These are phyloP conservation scores for Ennomos fuscantarius DNA, from an alignment of 2,888 invertebrate species.

Conservation along the genomic window DNA sequence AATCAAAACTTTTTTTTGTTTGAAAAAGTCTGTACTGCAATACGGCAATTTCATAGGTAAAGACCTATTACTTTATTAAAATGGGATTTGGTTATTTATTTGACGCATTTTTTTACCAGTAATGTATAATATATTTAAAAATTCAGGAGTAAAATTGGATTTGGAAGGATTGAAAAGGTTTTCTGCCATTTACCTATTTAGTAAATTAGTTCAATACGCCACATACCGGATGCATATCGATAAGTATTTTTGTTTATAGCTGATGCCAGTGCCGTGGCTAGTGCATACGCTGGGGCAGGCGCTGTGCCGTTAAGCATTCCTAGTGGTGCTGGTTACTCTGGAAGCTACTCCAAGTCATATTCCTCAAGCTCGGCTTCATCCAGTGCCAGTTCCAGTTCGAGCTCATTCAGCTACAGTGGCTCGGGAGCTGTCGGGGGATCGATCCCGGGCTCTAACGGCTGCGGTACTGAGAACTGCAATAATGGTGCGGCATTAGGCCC, in stretches of 20 bases:
- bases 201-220: no score
- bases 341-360: constrained; percentile 76
- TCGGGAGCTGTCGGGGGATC: constrained; percentile 46
- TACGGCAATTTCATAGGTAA: no score
- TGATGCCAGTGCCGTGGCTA: constrained; percentile 61
- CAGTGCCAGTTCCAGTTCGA: constrained; percentile 73
- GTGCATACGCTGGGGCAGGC: constrained; percentile 54
- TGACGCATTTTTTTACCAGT: no score
- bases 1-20: no score
- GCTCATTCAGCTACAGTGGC: constrained; percentile 68
- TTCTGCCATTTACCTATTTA: no score
- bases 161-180: no score
- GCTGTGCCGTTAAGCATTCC: constrained; percentile 57
- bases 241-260: constrained; percentile 48
- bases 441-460: constrained; percentile 37
- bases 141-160: no score
- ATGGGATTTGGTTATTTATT: no score
- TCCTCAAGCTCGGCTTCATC: constrained; percentile 74
- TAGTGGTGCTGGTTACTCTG: constrained; percentile 64
- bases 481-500: constrained; percentile 33
- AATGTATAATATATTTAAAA: no score
- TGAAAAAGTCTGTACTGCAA: no score
- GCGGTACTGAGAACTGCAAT: constrained; percentile 47
- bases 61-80: no score
- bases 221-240: neutral